Evolutionary conservation across 2,888 invertebrate genomes (phyloP), one percentile per base, ranked within the genome.

Genomic region (Polydesmus complanatus): DNA sequence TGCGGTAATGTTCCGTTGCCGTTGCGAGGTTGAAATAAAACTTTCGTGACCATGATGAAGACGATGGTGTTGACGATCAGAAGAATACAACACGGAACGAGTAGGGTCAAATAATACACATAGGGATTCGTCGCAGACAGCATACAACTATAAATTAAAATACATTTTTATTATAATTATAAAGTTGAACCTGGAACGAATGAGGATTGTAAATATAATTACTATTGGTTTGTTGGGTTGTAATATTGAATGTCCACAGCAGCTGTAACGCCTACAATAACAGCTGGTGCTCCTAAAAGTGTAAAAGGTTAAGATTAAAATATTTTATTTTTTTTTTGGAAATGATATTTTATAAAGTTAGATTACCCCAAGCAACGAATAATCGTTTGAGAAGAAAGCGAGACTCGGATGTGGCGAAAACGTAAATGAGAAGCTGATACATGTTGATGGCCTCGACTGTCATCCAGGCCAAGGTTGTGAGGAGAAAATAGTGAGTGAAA

Each of bases 371-470:
- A 21, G 76, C 77, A 54, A 73, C 66, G 2, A 76, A 22, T 56
- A 73, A 70, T 58, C 78, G 67, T 65, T 78, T 78, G 27, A 75
- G 58, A 68, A 78, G 71, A 66, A 78, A 78, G 56, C 70, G 68
- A 1, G 73, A 71, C 52, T 78, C 75, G 26, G 76, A 72, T 51
- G 74, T 73, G n/a, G 74, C 74, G 68, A 78, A 78, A 1, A 78
- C 77, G 3, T 74, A 75, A 58, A 78, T 74, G 27, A 78, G 70
- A 27, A 77, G 71, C 55, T 76, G 77, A 68, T 77, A 77, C 77
- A 78, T 77, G 67, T 78, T 74, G 54, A 74, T 66, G 2, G 77
- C 78, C 64, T 78, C 77, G 2, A 77, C 73, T 64, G 74, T 69
- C 73, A 77, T 72, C 78, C 78, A 78, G 56, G 72, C 69, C 58